Evolutionary conservation across 2,797 vertebrate genomes (phyloP), one percentile per base, ranked within the genome.

Genomic region (Masticophis lateralis): DNA sequence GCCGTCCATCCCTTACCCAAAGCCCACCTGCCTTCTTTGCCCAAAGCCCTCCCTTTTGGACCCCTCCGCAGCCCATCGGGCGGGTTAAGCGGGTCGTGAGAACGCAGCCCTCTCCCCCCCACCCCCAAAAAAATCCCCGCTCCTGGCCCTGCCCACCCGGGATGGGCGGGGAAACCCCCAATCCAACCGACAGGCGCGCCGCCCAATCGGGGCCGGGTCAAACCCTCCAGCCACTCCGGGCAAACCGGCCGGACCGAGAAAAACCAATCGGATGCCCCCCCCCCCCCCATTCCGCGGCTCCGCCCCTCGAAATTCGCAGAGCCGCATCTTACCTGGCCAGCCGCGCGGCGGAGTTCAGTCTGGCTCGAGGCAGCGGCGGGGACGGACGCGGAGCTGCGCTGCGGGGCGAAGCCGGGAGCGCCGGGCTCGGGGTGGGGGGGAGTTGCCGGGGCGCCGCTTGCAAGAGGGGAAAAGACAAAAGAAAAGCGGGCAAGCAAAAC

Each of bases 61-160:
- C 32, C 16, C 55, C 3, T 4, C n/a, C 61, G 37, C 37, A 37
- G 14, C 83, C 83, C 25, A 14, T 1, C 32, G 10, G 1, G 1
- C 74, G 74, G 8, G 74, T 5, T 11, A 11, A 22, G 74, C 20
- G 9, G 74, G 20, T 79, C 74, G 37, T 79, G 74, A 22, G 74
- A 79, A 79, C 18, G 1, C 18, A 79, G 1, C 74, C 20, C 37
- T n/a, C n/a, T n/a, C 69, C n/a, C 27, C 51, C 0, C 51, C 47
- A 7, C 47, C 1, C 9, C 63, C n/a, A n/a, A n/a, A n/a, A n/a
- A 47, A 47, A 47, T 47, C 47, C 1, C 47, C 47, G 5, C 47
- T 6, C 12, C 8, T 3, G 27, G n/a, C n/a, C n/a, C n/a, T 0
- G n/a, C 66, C n/a, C 14, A 18, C 2, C n/a, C 28, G 14, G 16